phyloP scores from a whole-genome alignment of 2,797 vertebrate species.

The Chrysocyon brachyurus region DNA sequence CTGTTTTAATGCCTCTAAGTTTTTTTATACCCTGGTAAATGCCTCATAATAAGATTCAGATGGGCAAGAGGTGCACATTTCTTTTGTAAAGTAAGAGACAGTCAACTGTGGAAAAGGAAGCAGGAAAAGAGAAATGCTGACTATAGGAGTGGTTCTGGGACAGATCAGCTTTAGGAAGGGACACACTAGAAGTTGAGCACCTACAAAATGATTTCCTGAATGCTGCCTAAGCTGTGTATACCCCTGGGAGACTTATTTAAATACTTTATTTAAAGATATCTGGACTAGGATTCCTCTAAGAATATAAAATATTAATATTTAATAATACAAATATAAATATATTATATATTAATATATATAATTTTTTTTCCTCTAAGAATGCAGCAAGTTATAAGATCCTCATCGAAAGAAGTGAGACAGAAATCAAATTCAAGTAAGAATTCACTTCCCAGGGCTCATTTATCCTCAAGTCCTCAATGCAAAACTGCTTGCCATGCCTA shows the following conservation, averaged over 20 bases:
- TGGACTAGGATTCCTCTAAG: not conserved
- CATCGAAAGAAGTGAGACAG: not conserved
- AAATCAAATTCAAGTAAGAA: not conserved
- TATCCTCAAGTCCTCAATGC: not conserved
- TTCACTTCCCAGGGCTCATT: not conserved
- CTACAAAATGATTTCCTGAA: slow-evolving; percentile 7
- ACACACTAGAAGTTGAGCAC: not conserved
- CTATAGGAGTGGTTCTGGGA: not conserved
- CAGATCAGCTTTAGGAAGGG: not conserved
- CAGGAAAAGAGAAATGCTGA: not conserved
- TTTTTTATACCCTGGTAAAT: not conserved
- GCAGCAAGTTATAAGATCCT: not conserved
- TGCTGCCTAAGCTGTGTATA: not conserved
- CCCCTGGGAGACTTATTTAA: not conserved
- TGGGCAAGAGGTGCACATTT: not conserved
- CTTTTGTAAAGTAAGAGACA: not conserved
- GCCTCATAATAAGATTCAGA: not conserved
- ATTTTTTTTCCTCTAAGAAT: not conserved
- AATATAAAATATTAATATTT: not conserved
- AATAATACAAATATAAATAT: too few relatives aligned
- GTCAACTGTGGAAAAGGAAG: not conserved
- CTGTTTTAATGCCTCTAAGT: not conserved
- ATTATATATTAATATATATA: too few relatives aligned
- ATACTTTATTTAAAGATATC: not conserved
- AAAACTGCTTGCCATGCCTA: not conserved